These are phyloP conservation scores for Calliphora vicina DNA, from an alignment of 1,140 invertebrate genomes.

Conservation along the genomic window DNA sequence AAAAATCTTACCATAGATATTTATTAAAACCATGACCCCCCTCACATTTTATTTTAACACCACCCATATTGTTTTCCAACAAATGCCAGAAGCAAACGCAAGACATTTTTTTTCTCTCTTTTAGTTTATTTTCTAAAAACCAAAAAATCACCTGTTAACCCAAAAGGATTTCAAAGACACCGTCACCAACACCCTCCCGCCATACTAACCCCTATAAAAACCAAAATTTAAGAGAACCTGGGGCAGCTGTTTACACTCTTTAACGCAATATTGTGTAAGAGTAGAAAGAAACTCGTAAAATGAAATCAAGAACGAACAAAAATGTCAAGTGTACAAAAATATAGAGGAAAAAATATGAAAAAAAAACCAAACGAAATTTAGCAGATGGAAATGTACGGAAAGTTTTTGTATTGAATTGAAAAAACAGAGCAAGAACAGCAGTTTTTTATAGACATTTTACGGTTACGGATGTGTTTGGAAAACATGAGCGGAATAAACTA, in stretches of 20 bases:
- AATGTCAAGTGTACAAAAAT: slow-evolving; percentile 28
- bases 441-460: slow-evolving; percentile 60
- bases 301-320: slow-evolving; percentile 2
- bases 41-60: no score
- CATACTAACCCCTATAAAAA: not conserved
- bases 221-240: not conserved
- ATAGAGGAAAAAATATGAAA: not conserved
- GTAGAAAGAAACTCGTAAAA: not conserved
- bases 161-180: slow-evolving; percentile 19
- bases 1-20: no score
- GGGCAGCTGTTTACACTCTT: not conserved
- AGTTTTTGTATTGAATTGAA: not conserved
- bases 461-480: slow-evolving; percentile 52
- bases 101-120: not conserved
- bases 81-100: not conserved
- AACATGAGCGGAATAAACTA: not conserved
- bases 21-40: no score
- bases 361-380: not conserved
- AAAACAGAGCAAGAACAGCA: slow-evolving; percentile 35
- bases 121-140: not conserved
- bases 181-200: not conserved
- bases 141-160: slow-evolving; percentile 24
- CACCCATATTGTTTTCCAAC: not conserved
- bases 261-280: not conserved
- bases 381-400: slow-evolving; percentile 16